Evolutionary conservation across 2,888 invertebrate genomes (phyloP).

Genomic region (Ligdia adustata): DNA sequence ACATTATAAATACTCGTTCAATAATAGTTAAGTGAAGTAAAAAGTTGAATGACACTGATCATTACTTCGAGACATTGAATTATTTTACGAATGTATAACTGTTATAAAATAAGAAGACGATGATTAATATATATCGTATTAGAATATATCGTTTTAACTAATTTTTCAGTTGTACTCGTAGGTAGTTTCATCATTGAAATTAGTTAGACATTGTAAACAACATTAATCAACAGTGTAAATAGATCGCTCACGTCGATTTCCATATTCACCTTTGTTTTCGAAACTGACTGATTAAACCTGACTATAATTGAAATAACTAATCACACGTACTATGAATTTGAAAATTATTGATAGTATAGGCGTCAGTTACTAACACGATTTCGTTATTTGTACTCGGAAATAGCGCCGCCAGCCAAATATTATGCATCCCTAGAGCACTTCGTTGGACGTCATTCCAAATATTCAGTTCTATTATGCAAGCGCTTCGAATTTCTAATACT

Average conservation of each 20-base stretch:
- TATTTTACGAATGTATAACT: not conserved
- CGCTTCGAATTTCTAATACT: not conserved
- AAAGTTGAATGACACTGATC: not conserved
- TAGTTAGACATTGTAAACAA: too few species aligned
- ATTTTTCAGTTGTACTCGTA: not conserved
- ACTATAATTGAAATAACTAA: too few species aligned
- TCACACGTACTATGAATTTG: too few species aligned
- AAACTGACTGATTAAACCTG: too few species aligned
- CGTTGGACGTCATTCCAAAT: not conserved
- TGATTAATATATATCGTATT: too few species aligned
- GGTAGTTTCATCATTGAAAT: too few species aligned
- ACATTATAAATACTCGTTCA: not conserved
- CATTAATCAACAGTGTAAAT: too few species aligned
- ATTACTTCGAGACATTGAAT: conserved; percentile 1
- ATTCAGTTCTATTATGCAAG: conserved; percentile 2
- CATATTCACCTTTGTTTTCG: too few species aligned
- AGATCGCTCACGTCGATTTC: too few species aligned
- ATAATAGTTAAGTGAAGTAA: not conserved
- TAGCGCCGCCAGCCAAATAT: not conserved
- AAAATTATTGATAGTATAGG: too few species aligned
- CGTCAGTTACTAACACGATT: not conserved
- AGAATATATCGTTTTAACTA: not conserved
- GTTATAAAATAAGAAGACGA: too few species aligned
- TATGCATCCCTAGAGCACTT: conserved; percentile 1
- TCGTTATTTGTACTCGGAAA: conserved; percentile 2